Conservation (phyloP, 2,797 vertebrate genomes). For the Ibycter americanus region DNA sequence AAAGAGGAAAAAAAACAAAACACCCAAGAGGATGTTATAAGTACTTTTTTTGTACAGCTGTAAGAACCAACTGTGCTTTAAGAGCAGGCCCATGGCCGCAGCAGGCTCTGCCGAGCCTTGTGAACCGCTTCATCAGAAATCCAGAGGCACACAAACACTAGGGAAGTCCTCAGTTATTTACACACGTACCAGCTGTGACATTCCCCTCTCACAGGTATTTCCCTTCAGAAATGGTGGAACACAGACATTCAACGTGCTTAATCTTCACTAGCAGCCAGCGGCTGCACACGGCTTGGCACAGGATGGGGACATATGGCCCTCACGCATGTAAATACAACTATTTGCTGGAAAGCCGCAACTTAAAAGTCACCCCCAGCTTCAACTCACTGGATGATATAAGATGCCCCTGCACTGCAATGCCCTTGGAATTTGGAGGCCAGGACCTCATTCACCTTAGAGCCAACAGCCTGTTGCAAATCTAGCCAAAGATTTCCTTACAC, state of each 20-base stretch:
- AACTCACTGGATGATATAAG: neutral
- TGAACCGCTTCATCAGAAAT: neutral
- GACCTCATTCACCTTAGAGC: neutral
- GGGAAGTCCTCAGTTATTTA: neutral
- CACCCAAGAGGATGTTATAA: neutral
- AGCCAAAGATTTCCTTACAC: neutral
- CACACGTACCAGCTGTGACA: neutral
- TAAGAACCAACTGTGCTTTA: neutral
- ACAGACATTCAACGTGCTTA: neutral
- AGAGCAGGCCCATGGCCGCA: neutral
- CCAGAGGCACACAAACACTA: neutral
- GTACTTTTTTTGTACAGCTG: neutral
- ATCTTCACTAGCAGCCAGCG: neutral
- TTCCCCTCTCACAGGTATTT: neutral
- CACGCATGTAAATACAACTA: neutral
- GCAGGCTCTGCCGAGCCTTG: neutral
- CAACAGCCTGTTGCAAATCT: neutral
- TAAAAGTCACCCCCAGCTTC: neutral
- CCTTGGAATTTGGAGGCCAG: neutral
- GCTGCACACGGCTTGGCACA: neutral
- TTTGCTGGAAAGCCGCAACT: neutral
- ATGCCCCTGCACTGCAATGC: neutral
- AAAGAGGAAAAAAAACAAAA: neutral
- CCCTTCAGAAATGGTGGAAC: neutral
- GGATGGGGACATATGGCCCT: neutral